A percentile compares a stretch with the other conserved stretches of the same genome.
phyloP scores from a whole-genome alignment of 2,113 vertebrate species.

The Probosciger aterrimus region DNA sequence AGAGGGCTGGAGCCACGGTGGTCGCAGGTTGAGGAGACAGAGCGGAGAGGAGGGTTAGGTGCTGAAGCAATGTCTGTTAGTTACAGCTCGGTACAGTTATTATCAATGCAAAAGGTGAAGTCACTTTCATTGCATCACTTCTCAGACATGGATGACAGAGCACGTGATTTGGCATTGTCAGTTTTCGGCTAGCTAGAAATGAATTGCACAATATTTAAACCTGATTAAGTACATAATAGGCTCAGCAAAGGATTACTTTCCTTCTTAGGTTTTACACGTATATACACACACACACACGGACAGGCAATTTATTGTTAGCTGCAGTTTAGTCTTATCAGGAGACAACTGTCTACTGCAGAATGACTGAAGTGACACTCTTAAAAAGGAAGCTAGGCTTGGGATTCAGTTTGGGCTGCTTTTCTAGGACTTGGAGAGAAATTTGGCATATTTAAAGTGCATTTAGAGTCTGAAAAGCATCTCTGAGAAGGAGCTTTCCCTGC shows the following conservation, averaged over 20 bases:
- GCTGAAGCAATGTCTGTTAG: slow-evolving; percentile 32
- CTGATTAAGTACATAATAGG: slow-evolving; percentile 57
- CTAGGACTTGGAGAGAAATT: not conserved
- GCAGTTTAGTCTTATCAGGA: slow-evolving; percentile 17
- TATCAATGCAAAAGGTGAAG: slow-evolving; percentile 29
- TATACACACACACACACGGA: not conserved
- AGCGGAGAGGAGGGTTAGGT: not conserved
- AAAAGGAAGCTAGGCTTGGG: not conserved
- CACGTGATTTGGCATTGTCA: slow-evolving; percentile 35
- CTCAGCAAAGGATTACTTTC: slow-evolving; percentile 50
- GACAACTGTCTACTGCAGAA: not conserved
- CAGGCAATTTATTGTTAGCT: slow-evolving; percentile 11
- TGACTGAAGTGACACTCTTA: not conserved
- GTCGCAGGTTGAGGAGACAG: not conserved
- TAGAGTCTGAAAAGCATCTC: slow-evolving; percentile 25
- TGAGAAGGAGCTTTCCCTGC: not conserved
- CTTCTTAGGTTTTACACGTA: slow-evolving; percentile 42
- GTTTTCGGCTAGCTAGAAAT: slow-evolving; percentile 40
- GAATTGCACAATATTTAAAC: slow-evolving; percentile 58
- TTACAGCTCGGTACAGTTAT: slow-evolving; percentile 20
- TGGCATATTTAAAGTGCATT: slow-evolving; percentile 52
- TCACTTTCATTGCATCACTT: slow-evolving; percentile 19
- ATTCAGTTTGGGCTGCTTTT: not conserved
- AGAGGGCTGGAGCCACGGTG: not conserved
- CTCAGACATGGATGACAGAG: slow-evolving; percentile 30